Percentiles rank a stretch among this genome's conserved stretches.
phyloP scores from a whole-genome alignment of 2,113 vertebrate genomes.

The Pangasianodon hypophthalmus region DNA sequence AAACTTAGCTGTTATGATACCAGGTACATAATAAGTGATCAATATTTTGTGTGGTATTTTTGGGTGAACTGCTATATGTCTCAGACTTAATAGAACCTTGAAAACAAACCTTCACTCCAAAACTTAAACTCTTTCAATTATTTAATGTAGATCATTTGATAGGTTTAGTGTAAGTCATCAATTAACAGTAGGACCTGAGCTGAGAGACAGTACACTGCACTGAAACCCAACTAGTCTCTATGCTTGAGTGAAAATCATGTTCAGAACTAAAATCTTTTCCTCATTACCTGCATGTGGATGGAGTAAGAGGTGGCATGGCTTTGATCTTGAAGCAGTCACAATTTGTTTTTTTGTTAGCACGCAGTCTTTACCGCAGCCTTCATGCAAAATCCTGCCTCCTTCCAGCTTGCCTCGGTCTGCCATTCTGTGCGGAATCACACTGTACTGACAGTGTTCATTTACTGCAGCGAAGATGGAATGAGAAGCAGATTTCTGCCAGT shows the following conservation, averaged over 20 bases:
- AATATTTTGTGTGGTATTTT: neutral
- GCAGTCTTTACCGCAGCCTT: slow-evolving; percentile 60
- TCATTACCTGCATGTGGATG: slow-evolving; percentile 49
- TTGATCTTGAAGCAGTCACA: slow-evolving; percentile 64
- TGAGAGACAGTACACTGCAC: slow-evolving; percentile 39
- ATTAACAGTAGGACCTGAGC: slow-evolving; percentile 49
- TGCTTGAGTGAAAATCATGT: slow-evolving; percentile 51
- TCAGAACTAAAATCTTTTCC: slow-evolving; percentile 48
- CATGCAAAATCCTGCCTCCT: slow-evolving; percentile 45
- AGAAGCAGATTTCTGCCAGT: slow-evolving; percentile 32
- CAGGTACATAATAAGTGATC: neutral
- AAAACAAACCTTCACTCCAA: slow-evolving; percentile 41
- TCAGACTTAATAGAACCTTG: slow-evolving; percentile 51
- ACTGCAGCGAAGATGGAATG: neutral
- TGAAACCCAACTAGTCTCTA: slow-evolving; percentile 42
- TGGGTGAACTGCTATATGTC: neutral
- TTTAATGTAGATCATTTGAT: slow-evolving; percentile 59
- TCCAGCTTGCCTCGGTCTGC: slow-evolving; percentile 1
- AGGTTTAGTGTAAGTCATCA: slow-evolving; percentile 59
- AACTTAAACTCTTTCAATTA: slow-evolving; percentile 63
- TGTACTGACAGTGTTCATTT: neutral
- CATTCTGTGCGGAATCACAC: slow-evolving; percentile 3
- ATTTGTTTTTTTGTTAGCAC: slow-evolving; percentile 67
- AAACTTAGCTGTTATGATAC: neutral
- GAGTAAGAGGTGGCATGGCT: slow-evolving; percentile 57